phyloP scores from a whole-genome alignment of 2,113 vertebrate genomes.

The Mormoops blainvillei region DNA sequence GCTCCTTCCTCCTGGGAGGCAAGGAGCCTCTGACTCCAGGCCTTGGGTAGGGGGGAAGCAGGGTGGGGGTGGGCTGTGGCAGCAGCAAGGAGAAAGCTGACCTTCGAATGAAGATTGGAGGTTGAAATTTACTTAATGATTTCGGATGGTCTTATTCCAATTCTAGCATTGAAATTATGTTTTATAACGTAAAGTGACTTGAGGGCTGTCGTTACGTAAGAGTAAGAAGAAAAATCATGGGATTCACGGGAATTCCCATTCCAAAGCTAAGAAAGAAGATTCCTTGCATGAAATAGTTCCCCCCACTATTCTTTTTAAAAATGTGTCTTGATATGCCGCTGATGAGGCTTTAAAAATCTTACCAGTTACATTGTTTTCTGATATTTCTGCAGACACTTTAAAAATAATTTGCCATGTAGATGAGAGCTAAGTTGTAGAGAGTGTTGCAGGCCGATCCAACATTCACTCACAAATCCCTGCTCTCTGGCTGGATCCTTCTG shows the following conservation, averaged over 20 bases:
- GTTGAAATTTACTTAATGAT: not conserved
- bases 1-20: not conserved
- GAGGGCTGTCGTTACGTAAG: not conserved
- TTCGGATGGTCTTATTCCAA: not conserved
- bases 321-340: not conserved
- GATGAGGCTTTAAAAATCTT: not conserved
- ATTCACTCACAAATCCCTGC: not conserved
- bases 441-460: not conserved
- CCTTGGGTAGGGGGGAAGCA: too few species aligned
- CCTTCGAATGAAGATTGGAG: not conserved
- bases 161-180: not conserved
- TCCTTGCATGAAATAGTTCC: not conserved
- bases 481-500: not conserved
- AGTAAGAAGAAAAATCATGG: not conserved
- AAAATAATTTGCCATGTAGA: not conserved
- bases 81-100: not conserved
- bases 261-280: not conserved
- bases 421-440: not conserved
- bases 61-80: not conserved
- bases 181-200: not conserved
- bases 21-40: too few species aligned
- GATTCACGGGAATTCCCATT: not conserved
- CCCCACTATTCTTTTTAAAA: not conserved
- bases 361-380: not conserved
- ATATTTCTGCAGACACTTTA: not conserved